These are phyloP conservation scores for Podabrus alpinus DNA, from an alignment of 2,888 invertebrate species.

Conservation along the genomic window DNA sequence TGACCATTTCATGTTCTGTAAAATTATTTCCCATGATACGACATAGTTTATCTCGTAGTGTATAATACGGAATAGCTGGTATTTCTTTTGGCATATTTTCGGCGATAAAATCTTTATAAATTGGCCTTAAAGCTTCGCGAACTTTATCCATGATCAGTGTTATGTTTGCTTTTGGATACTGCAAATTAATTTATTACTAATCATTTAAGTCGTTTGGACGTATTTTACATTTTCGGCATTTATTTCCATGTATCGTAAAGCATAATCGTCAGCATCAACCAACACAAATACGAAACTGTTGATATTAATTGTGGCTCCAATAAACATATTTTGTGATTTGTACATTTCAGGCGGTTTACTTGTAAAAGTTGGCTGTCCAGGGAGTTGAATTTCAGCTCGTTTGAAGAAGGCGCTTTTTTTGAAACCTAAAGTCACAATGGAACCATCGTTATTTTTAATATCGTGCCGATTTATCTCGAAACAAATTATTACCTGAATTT, in stretches of 20 bases:
- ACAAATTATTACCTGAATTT: conserved; percentile 69
- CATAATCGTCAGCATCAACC: conserved; percentile 83
- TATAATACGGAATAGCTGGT: conserved; percentile 51
- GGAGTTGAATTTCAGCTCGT: conserved; percentile 72
- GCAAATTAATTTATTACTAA: conserved; percentile 12
- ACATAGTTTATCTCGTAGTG: conserved; percentile 64
- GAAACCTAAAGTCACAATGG: conserved; percentile 38
- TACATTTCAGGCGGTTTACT: conserved; percentile 76
- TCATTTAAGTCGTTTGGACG: background rate
- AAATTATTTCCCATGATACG: conserved; percentile 70
- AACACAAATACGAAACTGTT: conserved; percentile 80
- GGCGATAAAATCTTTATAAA: conserved; percentile 77
- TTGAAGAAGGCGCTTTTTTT: conserved; percentile 68
- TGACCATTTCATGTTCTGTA: conserved; percentile 81
- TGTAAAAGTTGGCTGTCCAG: conserved; percentile 72
- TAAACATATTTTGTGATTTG: conserved; percentile 79
- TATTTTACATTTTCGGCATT: conserved; percentile 58
- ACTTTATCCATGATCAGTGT: conserved; percentile 75
- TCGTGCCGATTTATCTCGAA: background rate
- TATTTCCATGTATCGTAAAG: conserved; percentile 84
- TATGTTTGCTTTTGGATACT: conserved; percentile 78
- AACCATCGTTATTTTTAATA: background rate
- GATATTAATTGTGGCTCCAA: conserved; percentile 79
- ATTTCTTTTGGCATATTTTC: conserved; percentile 63
- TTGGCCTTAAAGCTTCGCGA: conserved; percentile 66